Evolutionary conservation across 1,140 invertebrate genomes (phyloP).

Genomic region (Sycophaga agraensis): DNA sequence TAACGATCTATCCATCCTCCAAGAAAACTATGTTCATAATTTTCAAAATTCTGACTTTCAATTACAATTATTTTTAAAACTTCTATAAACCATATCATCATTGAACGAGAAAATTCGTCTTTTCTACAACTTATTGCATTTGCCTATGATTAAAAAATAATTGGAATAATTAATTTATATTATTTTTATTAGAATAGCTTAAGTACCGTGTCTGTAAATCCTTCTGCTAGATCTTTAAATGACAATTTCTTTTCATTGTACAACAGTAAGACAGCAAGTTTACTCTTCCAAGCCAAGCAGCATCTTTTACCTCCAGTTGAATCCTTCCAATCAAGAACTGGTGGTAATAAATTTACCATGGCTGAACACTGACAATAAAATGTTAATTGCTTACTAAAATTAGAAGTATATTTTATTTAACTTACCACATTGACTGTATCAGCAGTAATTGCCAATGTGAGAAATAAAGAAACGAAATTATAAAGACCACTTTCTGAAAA

Average conservation of each 20-base stretch:
- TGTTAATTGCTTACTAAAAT: conserved; percentile 12
- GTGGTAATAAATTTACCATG: conserved; percentile 47
- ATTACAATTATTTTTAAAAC: conserved; percentile 45
- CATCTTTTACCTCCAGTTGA: conserved; percentile 34
- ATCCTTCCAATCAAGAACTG: conserved; percentile 34
- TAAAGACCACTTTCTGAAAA: conserved; percentile 51
- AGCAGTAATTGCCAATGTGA: conserved; percentile 53
- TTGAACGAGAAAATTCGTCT: conserved; percentile 41
- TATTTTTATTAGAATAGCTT: conserved; percentile 17
- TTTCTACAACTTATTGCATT: conserved; percentile 46
- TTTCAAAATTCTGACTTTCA: conserved; percentile 40
- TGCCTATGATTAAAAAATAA: conserved; percentile 30
- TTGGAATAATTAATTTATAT: not conserved
- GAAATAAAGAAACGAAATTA: conserved; percentile 56
- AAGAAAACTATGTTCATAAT: conserved; percentile 48
- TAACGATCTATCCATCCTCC: conserved; percentile 54
- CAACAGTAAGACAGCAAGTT: conserved; percentile 47
- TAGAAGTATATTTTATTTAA: not conserved
- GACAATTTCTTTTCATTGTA: conserved; percentile 43
- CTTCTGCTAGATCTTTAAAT: conserved; percentile 37
- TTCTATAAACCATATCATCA: conserved; percentile 52
- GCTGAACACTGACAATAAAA: conserved; percentile 40
- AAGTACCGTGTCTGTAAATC: conserved; percentile 39
- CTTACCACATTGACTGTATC: conserved; percentile 53
- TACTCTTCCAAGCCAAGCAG: conserved; percentile 50